phyloP scores from a whole-genome alignment of 1,140 invertebrate species.

The Penaeus chinensis region DNA sequence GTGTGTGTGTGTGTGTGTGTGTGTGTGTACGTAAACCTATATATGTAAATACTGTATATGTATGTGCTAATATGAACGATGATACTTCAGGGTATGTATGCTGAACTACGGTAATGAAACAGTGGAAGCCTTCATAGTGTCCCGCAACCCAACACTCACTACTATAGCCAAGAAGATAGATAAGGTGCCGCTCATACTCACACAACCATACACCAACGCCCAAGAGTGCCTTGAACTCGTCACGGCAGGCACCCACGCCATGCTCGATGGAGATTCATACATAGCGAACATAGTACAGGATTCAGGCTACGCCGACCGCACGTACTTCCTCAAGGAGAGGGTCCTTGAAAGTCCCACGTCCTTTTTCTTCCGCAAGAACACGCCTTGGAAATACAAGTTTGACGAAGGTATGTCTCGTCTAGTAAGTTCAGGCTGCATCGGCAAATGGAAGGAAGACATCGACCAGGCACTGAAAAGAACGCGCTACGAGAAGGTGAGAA shows the following conservation, averaged over 20 bases:
- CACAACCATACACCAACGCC: background rate
- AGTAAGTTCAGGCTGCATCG: conserved; percentile 13
- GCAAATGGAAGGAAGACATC: conserved; percentile 17
- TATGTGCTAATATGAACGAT: background rate
- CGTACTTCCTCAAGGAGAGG: conserved; percentile 16
- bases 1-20: too few relatives aligned
- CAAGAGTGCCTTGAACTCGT: background rate
- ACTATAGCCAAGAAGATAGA: background rate
- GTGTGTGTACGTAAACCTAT: too few relatives aligned
- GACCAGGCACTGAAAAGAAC: background rate
- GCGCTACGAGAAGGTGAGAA: too few relatives aligned
- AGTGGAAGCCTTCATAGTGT: background rate
- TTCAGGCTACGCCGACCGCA: background rate
- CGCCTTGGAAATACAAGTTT: conserved; percentile 40
- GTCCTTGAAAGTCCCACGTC: background rate
- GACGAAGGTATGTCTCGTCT: conserved; percentile 23
- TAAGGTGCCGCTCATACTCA: background rate
- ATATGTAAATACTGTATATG: background rate
- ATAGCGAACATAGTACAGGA: background rate
- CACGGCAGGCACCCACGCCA: background rate
- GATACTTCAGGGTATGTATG: background rate
- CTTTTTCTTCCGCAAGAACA: conserved; percentile 24
- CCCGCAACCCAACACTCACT: background rate
- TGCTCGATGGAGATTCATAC: background rate
- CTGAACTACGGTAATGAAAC: background rate